Evolutionary conservation across 2,888 invertebrate genomes (phyloP).

Genomic region (Volucella inanis): DNA sequence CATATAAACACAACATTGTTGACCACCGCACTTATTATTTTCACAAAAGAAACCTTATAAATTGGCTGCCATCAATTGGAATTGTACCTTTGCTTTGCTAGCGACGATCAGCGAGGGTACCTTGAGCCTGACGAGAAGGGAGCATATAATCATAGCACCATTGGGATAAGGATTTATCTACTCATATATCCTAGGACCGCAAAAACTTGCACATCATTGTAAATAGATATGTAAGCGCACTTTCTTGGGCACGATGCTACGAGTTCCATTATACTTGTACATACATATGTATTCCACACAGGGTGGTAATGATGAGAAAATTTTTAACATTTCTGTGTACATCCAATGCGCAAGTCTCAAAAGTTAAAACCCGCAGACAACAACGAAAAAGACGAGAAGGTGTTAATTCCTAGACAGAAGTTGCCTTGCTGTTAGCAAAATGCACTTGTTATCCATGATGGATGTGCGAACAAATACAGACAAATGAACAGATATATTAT

Average conservation of each 20-base stretch:
- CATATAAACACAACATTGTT: conserved; percentile 31
- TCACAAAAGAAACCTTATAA: conserved; percentile 62
- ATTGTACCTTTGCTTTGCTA: conserved; percentile 39
- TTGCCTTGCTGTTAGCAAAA: conserved; percentile 52
- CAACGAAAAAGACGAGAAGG: conserved; percentile 20
- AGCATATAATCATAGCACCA: conserved; percentile 38
- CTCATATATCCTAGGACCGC: conserved; percentile 36
- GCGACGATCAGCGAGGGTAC: conserved; percentile 53
- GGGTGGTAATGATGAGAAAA: conserved; percentile 46
- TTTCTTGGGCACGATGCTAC: conserved; percentile 56
- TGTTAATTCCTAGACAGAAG: conserved; percentile 59
- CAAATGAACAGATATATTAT: too few relatives aligned
- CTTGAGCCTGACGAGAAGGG: conserved; percentile 59
- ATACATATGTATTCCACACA: conserved; percentile 13
- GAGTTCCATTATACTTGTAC: too few relatives aligned
- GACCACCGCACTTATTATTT: conserved; percentile 60
- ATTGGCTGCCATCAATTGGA: conserved; percentile 27
- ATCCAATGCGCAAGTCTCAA: conserved; percentile 50
- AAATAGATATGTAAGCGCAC: conserved; percentile 8
- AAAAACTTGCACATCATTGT: conserved; percentile 66
- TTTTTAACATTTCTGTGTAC: neutral
- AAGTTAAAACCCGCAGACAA: conserved; percentile 14
- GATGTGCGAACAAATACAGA: conserved; percentile 25
- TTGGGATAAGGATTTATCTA: conserved; percentile 23
- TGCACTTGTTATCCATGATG: conserved; percentile 49